Conservation (phyloP, 2,888 invertebrate genomes). For the Hermaeophaga mercurialis region DNA sequence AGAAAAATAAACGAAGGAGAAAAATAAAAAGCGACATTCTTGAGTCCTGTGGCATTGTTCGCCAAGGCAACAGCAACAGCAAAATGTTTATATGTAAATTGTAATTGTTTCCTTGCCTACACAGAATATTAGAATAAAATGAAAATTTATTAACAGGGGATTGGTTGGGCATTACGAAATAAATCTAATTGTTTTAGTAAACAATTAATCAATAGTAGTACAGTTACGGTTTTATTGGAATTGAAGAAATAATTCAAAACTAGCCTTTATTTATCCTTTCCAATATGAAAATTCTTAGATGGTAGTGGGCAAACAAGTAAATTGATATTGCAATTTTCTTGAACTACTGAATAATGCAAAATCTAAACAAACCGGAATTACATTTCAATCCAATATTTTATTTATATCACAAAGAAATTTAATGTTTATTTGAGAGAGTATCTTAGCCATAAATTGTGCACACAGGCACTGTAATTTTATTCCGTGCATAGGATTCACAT, state of each 20-base stretch:
- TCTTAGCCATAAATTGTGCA: no score
- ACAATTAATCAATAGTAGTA: slow-evolving; percentile 26
- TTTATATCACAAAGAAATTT: no score
- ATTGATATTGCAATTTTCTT: slow-evolving; percentile 1
- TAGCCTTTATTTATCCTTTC: slow-evolving; percentile 10
- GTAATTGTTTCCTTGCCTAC: slow-evolving; percentile 40
- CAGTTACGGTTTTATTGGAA: slow-evolving; percentile 18
- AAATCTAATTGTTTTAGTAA: slow-evolving; percentile 35
- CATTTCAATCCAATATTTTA: no score
- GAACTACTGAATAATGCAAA: slow-evolving; percentile 4
- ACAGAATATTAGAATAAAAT: slow-evolving; percentile 49
- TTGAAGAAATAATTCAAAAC: slow-evolving; percentile 16
- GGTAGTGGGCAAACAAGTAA: slow-evolving; percentile 7
- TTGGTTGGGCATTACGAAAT: slow-evolving; percentile 45
- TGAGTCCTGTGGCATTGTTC: slow-evolving; percentile 35
- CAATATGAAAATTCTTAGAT: not conserved
- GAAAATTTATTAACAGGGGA: slow-evolving; percentile 48
- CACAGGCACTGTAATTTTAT: no score
- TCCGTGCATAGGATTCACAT: no score
- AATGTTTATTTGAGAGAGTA: no score
- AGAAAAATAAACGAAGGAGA: no score
- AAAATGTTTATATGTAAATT: slow-evolving; percentile 40
- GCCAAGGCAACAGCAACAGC: slow-evolving; percentile 40
- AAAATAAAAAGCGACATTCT: slow-evolving; percentile 37
- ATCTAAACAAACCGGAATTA: no score